These are phyloP conservation scores for Pandion haliaetus DNA, from an alignment of 2,113 vertebrate species.

Conservation along the genomic window DNA sequence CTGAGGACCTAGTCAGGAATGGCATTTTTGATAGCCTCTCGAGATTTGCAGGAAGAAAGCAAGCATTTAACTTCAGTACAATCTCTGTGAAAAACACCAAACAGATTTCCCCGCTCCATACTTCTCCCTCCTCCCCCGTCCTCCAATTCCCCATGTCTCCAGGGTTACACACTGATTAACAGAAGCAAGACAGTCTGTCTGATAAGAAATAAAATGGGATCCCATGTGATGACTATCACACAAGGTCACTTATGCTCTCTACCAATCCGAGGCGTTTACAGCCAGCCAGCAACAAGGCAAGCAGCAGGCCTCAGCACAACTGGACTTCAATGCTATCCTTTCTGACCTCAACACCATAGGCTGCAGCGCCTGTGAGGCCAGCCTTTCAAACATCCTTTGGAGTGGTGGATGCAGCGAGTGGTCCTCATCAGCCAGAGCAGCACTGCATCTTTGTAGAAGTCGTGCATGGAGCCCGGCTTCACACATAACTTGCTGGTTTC, in stretches of 20 bases:
- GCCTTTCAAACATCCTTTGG: slow-evolving; percentile 95
- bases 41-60: neutral
- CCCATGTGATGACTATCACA: neutral
- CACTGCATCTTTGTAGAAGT: slow-evolving; percentile 89
- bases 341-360: slow-evolving; percentile 92
- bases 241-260: neutral
- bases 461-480: slow-evolving; percentile 91
- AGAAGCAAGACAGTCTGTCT: neutral
- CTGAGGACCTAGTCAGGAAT: neutral
- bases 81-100: neutral
- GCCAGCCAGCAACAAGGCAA: rapidly evolving
- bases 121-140: neutral
- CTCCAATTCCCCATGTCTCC: neutral
- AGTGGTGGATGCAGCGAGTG: slow-evolving; percentile 92
- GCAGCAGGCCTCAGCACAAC: neutral
- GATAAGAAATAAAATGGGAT: neutral
- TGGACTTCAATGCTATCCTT: neutral
- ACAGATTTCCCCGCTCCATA: neutral
- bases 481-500: slow-evolving; percentile 96
- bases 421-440: slow-evolving; percentile 92
- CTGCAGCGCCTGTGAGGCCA: slow-evolving; percentile 95
- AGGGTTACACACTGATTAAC: neutral
- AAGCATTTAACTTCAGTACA: neutral
- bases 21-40: neutral
- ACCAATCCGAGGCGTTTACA: neutral